These are phyloP conservation scores for Arizona elegans DNA, from an alignment of 2,113 vertebrate genomes.

Conservation along the genomic window DNA sequence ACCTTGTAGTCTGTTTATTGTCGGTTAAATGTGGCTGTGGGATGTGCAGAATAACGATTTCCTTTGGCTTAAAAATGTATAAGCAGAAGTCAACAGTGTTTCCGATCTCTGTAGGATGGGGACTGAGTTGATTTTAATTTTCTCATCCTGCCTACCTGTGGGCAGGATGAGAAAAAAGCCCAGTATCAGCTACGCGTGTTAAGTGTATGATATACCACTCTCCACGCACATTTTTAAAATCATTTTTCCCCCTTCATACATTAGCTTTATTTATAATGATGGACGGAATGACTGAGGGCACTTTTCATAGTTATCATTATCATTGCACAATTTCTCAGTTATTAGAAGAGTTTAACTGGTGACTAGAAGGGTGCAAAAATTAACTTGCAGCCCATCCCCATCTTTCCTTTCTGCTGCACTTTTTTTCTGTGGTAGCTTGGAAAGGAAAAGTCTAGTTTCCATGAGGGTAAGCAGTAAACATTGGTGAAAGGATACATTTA, in stretches of 20 bases:
- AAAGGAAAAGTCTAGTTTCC: not conserved
- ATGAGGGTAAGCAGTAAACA: not conserved
- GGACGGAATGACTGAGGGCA: not conserved
- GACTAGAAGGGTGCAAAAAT: not conserved
- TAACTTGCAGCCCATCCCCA: not conserved
- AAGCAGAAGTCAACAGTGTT: not conserved
- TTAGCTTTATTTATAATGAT: not conserved
- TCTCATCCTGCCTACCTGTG: not conserved
- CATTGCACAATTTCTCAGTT: not conserved
- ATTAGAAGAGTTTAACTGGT: not conserved
- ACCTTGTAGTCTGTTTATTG: not conserved
- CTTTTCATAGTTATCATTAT: not conserved
- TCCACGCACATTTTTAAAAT: not conserved
- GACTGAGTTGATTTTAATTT: not conserved
- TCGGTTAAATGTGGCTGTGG: not conserved
- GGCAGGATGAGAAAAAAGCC: not conserved
- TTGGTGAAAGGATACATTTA: not conserved
- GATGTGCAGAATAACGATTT: not conserved
- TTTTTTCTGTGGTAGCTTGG: not conserved
- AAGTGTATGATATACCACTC: not conserved
- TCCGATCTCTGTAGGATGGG: not conserved
- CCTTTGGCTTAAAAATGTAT: not conserved
- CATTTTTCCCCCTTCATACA: not conserved
- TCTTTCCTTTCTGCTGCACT: not conserved
- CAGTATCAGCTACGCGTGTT: not conserved